Evolutionary conservation across 2,888 invertebrate species (phyloP).

Genomic region (Coenonympha arcania): DNA sequence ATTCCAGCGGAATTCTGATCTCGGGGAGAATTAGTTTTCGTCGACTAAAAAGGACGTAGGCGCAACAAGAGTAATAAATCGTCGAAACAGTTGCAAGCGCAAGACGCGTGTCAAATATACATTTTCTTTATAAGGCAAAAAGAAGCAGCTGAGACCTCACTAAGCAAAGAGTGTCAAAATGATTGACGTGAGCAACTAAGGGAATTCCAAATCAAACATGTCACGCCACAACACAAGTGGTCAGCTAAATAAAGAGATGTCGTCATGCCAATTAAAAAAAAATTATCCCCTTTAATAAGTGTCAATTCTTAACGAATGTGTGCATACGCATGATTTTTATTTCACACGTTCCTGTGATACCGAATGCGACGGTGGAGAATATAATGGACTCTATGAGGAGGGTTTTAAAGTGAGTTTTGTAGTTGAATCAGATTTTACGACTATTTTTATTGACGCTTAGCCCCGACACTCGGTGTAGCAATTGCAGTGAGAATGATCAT

Average conservation of each 20-base stretch:
- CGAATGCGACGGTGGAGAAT: conserved; percentile 27
- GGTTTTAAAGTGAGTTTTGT: conserved; percentile 40
- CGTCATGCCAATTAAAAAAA: conserved; percentile 74
- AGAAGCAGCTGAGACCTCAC: conserved; percentile 22
- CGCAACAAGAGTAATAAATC: conserved; percentile 14
- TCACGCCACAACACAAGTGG: conserved; percentile 54
- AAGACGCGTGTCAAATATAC: conserved; percentile 16
- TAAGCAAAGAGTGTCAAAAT: conserved; percentile 33
- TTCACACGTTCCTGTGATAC: conserved; percentile 65
- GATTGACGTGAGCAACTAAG: conserved; percentile 42
- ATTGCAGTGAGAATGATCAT: conserved; percentile 53
- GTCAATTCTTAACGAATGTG: conserved; percentile 75
- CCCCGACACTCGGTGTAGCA: conserved; percentile 65
- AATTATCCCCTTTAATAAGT: conserved; percentile 73
- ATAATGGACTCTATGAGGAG: conserved; percentile 37
- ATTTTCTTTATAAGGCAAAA: conserved; percentile 27
- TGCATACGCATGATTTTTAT: conserved; percentile 73
- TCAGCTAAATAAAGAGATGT: conserved; percentile 65
- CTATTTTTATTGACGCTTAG: conserved; percentile 73
- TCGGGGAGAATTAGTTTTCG: conserved; percentile 8
- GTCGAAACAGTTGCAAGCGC: conserved; percentile 10
- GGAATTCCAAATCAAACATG: conserved; percentile 64
- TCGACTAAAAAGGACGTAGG: conserved; percentile 7
- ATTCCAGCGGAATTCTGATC: conserved; percentile 8
- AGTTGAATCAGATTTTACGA: conserved; percentile 48